Conservation (phyloP, 2,888 invertebrate genomes). For the Clunio marinus region DNA sequence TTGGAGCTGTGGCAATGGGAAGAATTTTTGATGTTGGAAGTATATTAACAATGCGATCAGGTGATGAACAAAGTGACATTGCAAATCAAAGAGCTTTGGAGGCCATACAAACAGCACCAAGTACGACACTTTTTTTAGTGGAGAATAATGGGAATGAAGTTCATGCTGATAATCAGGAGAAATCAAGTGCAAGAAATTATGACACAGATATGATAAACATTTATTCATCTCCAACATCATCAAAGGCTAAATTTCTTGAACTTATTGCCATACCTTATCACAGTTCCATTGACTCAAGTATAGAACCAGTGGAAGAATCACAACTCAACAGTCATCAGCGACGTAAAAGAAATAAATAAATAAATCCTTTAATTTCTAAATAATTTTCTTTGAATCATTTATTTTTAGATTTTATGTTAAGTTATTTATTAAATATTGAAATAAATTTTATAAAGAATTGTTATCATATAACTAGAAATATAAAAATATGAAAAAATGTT, state of each 20-base stretch:
- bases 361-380: no score
- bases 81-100: constrained; percentile 58
- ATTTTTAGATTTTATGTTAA: neutral
- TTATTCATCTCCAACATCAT: constrained; percentile 5
- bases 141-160: constrained; percentile 14
- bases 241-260: constrained; percentile 30
- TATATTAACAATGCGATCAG: constrained; percentile 14
- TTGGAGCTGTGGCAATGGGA: constrained; percentile 77
- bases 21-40: constrained; percentile 64
- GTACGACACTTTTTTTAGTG: constrained; percentile 26
- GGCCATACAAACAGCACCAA: constrained; percentile 42
- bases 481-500: no score
- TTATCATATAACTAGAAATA: no score
- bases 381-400: no score
- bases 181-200: neutral
- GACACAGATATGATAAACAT: neutral
- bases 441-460: no score
- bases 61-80: constrained; percentile 51
- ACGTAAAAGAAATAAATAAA: constrained; percentile 29
- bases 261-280: constrained; percentile 34
- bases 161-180: neutral
- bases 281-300: neutral
- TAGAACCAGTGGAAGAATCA: constrained; percentile 11
- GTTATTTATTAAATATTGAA: neutral
- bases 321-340: constrained; percentile 19